Evolutionary conservation across 2,113 vertebrate genomes (phyloP), one percentile per base, ranked within the genome.

Genomic region (Accipiter virgatus): DNA sequence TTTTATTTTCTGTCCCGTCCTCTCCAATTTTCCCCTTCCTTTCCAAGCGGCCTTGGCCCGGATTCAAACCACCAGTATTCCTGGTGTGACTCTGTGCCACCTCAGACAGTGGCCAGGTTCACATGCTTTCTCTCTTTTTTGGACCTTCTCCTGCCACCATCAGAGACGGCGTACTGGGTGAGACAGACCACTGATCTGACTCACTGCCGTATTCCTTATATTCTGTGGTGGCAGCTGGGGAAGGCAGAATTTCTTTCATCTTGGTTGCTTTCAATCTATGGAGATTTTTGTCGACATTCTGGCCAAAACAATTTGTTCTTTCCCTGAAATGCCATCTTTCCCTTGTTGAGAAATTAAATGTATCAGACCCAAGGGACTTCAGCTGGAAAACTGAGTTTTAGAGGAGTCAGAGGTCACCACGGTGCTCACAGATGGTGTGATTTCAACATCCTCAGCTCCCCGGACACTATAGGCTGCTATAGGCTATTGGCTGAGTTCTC

Each of bases 391-490:
- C 3, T 52, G 31, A 27, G 9, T 82, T 82, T 92, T 45, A 83
- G 74, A 79, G 23, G 12, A 94, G 62, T 43, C 18, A 75, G 61
- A 72, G 31, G 8, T 72, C 36, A 86, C 18, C 19, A 47, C 1
- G 1, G 16, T 58, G 27, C 45, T 52, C 31, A 61, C 25, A 77
- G n/a, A 29, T 2, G 3, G 36, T 85, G 19, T 0, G 0, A 29
- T 48, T 75, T 65, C 75, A 13, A n/a, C 40, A 32, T 77, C 25
- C 12, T 58, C 31, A 93, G 31, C 34, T 73, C 42, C 43, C 19
- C 2, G 8, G 62, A 31, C 4, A 14, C 34, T 53, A 10, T 11
- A 88, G 34, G 38, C 47, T 65, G 19, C 73, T 73, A 8, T 17
- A 81, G 55, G 34, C 11, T 56, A 4, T 66, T 87, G 55, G 8